Percentiles rank a stretch among this genome's conserved stretches.
Conservation (phyloP, 2,797 vertebrate genomes). For the Podarcis siculus region DNA sequence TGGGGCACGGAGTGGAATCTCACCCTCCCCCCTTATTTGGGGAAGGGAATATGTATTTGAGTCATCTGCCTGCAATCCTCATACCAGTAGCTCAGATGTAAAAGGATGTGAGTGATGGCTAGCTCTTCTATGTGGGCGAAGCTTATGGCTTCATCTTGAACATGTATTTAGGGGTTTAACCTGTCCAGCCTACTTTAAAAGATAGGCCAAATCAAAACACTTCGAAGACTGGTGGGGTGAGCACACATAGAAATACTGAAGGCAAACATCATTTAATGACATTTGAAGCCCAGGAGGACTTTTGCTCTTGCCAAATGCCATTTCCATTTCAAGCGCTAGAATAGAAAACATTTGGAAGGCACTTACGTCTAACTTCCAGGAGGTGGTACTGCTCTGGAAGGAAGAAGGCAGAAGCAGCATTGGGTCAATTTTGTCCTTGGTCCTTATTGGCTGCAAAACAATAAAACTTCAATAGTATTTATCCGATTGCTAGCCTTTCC, state of each 20-base stretch:
- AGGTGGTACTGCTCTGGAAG: neutral
- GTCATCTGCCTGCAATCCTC: too few species aligned
- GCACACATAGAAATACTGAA: neutral
- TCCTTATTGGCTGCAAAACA: neutral
- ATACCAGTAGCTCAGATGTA: neutral
- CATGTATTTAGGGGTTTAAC: neutral
- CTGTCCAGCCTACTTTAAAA: neutral
- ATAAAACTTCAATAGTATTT: neutral
- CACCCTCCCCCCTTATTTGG: neutral
- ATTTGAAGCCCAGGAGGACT: neutral
- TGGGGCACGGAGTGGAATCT: neutral
- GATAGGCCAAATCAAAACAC: neutral
- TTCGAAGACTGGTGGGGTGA: neutral
- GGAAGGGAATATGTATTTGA: too few species aligned
- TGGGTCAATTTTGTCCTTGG: neutral
- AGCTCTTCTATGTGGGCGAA: neutral
- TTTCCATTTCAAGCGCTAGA: neutral
- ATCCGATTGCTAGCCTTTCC: neutral
- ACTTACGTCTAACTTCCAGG: neutral
- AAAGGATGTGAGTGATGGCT: neutral
- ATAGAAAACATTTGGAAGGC: neutral
- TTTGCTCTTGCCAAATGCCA: neutral
- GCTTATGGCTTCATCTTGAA: neutral
- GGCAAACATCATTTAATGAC: neutral
- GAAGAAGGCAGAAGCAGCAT: neutral